Evolutionary conservation across 2,888 invertebrate species (phyloP).

Genomic region (Lasioglossum oenotherae): DNA sequence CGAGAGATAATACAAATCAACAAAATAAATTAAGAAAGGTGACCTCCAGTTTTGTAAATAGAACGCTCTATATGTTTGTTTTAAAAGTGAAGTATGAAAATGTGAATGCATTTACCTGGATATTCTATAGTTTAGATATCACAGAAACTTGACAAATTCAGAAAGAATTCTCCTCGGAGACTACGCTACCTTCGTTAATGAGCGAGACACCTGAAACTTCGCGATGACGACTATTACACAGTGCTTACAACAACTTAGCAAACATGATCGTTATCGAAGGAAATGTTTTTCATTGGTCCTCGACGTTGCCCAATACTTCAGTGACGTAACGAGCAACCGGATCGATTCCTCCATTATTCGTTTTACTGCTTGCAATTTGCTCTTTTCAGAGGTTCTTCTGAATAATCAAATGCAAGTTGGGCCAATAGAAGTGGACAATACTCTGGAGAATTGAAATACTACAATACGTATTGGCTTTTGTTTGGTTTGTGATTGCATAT

Average conservation of each 20-base stretch:
- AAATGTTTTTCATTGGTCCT: constrained; percentile 22
- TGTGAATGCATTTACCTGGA: background rate
- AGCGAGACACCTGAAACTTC: constrained; percentile 46
- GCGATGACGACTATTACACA: constrained; percentile 11
- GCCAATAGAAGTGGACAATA: background rate
- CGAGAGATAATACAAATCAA: too few species aligned
- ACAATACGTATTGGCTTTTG: background rate
- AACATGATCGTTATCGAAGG: constrained; percentile 42
- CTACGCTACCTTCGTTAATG: constrained; percentile 49
- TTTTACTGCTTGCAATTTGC: background rate
- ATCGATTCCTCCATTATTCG: constrained; percentile 15
- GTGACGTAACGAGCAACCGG: constrained; percentile 26
- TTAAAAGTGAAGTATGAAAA: background rate
- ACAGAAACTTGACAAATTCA: constrained; percentile 41
- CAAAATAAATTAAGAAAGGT: too few species aligned
- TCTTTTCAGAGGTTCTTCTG: background rate
- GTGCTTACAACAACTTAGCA: constrained; percentile 41
- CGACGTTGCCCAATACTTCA: constrained; percentile 23
- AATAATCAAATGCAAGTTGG: background rate
- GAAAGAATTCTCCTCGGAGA: constrained; percentile 33
- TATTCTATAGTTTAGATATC: background rate
- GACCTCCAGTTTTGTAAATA: too few species aligned
- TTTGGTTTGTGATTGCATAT: background rate
- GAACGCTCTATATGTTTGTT: too few species aligned
- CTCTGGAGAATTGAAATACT: background rate